phyloP scores from a whole-genome alignment of 1,140 invertebrate species.

The Aphis gossypii region DNA sequence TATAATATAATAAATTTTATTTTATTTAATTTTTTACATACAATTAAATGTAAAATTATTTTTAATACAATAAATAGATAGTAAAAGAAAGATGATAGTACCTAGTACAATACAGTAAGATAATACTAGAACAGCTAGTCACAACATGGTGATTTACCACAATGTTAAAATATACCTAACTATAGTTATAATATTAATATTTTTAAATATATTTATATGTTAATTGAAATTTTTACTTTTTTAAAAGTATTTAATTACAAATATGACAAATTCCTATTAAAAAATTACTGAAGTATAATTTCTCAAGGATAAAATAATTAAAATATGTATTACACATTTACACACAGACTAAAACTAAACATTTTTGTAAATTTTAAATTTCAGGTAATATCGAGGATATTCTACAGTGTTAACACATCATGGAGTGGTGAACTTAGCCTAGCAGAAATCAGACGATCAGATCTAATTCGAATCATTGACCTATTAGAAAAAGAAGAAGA shows the following conservation, averaged over 20 bases:
- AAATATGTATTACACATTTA: background rate
- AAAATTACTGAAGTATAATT: background rate
- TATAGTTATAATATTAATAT: no score
- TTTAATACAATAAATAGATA: no score
- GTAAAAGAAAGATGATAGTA: no score
- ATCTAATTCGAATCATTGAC: constrained; percentile 81
- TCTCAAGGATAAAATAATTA: background rate
- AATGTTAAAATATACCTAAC: background rate
- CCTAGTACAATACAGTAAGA: no score
- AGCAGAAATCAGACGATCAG: constrained; percentile 88
- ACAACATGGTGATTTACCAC: background rate
- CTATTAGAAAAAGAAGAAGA: constrained; percentile 90
- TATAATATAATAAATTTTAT: background rate
- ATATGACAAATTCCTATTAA: background rate
- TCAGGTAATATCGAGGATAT: constrained; percentile 95
- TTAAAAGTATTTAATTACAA: background rate
- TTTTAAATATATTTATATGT: background rate
- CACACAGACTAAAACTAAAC: background rate
- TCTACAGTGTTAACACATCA: constrained; percentile 96
- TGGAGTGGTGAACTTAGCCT: constrained; percentile 94
- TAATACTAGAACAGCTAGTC: background rate
- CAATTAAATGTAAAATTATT: background rate
- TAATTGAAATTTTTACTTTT: background rate
- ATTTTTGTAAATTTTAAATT: constrained; percentile 33
- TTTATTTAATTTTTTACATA: background rate